Evolutionary conservation across 2,888 invertebrate genomes (phyloP).

Genomic region (Diachrysia chrysitis): DNA sequence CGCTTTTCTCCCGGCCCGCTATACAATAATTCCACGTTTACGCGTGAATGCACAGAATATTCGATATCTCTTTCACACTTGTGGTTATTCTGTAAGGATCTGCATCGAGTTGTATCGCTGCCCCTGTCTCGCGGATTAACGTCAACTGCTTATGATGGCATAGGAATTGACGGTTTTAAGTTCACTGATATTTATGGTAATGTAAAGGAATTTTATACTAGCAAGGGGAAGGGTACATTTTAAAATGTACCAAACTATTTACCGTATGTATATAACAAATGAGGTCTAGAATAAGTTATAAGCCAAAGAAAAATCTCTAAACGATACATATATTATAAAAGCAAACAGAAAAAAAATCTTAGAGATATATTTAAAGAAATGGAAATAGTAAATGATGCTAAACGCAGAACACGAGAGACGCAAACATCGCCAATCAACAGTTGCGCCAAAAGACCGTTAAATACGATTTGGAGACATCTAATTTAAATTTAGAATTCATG

Average conservation of each 20-base stretch:
- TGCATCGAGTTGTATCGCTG: slow-evolving; percentile 77
- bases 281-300: neutral
- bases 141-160: slow-evolving; percentile 84
- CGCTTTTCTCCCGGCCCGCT: slow-evolving; percentile 70
- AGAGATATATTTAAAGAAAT: slow-evolving; percentile 23
- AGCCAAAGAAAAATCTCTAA: neutral
- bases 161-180: slow-evolving; percentile 82
- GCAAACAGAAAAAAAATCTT: neutral
- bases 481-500: slow-evolving; percentile 79
- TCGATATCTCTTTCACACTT: slow-evolving; percentile 84
- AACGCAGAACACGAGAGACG: slow-evolving; percentile 55
- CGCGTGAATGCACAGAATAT: slow-evolving; percentile 87
- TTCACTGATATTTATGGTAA: slow-evolving; percentile 75
- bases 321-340: neutral
- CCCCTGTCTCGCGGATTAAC: slow-evolving; percentile 82
- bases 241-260: neutral
- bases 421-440: slow-evolving; percentile 69
- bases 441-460: slow-evolving; percentile 72
- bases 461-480: slow-evolving; percentile 76
- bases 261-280: neutral
- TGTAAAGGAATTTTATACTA: slow-evolving; percentile 61
- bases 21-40: slow-evolving; percentile 84
- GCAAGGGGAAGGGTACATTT: slow-evolving; percentile 29
- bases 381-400: slow-evolving; percentile 47
- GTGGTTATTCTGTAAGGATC: slow-evolving; percentile 72